phyloP scores from a whole-genome alignment of 64 coral and sea anemone species.

The Montipora cactus region DNA sequence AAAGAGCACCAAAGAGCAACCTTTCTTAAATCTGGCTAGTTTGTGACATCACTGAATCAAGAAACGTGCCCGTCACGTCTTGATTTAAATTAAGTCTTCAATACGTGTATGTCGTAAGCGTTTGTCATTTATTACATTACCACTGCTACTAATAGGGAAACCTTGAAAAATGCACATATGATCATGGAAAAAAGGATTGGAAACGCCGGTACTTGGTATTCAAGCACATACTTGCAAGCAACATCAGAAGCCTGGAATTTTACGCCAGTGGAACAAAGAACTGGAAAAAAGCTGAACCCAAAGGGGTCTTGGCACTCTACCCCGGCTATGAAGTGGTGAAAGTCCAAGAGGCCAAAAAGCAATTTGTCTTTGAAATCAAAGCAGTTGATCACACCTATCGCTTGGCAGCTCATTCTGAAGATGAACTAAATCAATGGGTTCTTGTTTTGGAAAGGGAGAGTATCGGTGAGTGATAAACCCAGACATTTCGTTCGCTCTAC shows the following conservation, averaged over 20 bases:
- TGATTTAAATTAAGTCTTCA: background rate
- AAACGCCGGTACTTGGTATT: constrained; percentile 95
- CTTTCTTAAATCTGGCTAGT: background rate
- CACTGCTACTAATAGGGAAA: background rate
- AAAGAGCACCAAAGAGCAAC: background rate
- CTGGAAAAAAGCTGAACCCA: constrained; percentile 80
- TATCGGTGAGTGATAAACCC: constrained; percentile 61
- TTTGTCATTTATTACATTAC: background rate
- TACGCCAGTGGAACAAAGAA: constrained; percentile 81
- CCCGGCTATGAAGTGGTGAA: constrained; percentile 85
- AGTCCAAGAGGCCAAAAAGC: constrained; percentile 75
- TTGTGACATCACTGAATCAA: background rate
- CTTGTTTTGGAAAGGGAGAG: constrained; percentile 84
- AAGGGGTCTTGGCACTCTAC: constrained; percentile 88
- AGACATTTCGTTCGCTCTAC: no score
- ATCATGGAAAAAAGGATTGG: constrained; percentile 91
- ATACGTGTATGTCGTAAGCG: background rate
- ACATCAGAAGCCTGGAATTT: constrained; percentile 86
- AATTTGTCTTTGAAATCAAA: constrained; percentile 91
- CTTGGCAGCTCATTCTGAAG: constrained; percentile 79
- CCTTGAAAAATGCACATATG: constrained; percentile 46
- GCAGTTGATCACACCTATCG: constrained; percentile 89
- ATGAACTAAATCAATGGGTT: constrained; percentile 91
- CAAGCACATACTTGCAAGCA: constrained; percentile 85
- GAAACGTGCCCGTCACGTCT: background rate